A percentile compares a stretch with the other conserved stretches of the same genome.
phyloP scores from a whole-genome alignment of 2,888 invertebrate genomes.

The Petrophora chlorosata region DNA sequence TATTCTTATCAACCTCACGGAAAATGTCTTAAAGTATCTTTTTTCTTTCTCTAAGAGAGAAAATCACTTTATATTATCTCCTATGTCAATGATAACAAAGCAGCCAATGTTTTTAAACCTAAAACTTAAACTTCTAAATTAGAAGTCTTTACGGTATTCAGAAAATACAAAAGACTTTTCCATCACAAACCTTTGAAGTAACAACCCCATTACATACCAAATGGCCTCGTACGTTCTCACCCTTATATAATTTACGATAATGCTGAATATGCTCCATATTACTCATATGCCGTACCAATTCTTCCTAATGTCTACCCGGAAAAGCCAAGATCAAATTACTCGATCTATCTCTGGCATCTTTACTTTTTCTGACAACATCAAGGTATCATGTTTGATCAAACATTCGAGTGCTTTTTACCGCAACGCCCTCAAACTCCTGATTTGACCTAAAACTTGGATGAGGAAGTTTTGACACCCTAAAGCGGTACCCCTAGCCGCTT shows the following conservation, averaged over 20 bases:
- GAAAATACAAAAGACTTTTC: constrained; percentile 3
- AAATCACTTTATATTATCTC: too few relatives aligned
- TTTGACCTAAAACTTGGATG: constrained; percentile 13
- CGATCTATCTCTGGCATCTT: constrained; percentile 7
- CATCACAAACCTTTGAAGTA: constrained; percentile 7
- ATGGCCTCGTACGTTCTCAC: constrained; percentile 16
- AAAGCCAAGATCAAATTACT: constrained; percentile 13
- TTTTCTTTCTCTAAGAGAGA: too few relatives aligned
- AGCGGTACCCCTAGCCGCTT: constrained; percentile 3
- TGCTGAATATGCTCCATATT: constrained; percentile 7
- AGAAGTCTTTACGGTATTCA: neutral
- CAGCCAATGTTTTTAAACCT: neutral
- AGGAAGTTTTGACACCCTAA: constrained; percentile 10
- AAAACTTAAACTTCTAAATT: neutral
- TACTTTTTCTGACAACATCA: neutral
- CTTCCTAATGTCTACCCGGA: constrained; percentile 14
- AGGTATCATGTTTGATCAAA: neutral
- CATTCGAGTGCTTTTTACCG: constrained; percentile 6
- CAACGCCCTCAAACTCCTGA: constrained; percentile 11
- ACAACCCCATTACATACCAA: constrained; percentile 6
- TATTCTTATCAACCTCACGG: too few relatives aligned
- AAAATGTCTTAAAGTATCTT: too few relatives aligned
- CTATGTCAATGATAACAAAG: too few relatives aligned
- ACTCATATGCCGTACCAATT: constrained; percentile 7
- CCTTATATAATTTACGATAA: constrained; percentile 22